Evolutionary conservation across 2,113 vertebrate genomes (phyloP).

Genomic region (Ptilonorhynchus violaceus): DNA sequence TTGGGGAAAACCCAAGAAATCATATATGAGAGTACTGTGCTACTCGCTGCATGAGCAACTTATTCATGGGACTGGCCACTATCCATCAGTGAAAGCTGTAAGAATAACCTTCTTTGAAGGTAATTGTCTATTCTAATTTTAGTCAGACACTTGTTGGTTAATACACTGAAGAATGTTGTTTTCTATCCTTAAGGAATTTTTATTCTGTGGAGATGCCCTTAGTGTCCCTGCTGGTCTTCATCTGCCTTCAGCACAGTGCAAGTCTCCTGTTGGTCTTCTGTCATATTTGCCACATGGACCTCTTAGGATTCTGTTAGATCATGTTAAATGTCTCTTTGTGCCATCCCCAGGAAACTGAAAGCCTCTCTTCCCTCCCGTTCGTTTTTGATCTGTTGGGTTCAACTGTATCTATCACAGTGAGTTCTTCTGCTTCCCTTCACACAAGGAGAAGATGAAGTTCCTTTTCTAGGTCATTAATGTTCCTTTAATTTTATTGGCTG

Average conservation of each 20-base stretch:
- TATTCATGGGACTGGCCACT: neutral
- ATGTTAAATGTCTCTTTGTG: neutral
- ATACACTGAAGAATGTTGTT: neutral
- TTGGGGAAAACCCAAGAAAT: neutral
- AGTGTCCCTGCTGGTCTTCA: neutral
- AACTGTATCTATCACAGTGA: neutral
- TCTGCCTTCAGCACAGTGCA: neutral
- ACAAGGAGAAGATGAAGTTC: neutral
- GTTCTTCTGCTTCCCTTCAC: slow-evolving; percentile 1
- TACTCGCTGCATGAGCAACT: neutral
- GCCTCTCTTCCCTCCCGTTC: neutral
- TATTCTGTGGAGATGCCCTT: neutral
- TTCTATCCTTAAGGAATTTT: neutral
- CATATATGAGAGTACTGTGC: neutral
- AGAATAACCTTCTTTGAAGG: neutral
- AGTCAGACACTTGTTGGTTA: neutral
- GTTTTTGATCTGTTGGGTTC: neutral
- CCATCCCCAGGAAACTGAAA: neutral
- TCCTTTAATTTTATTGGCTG: neutral
- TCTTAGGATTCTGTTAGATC: neutral
- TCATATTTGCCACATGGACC: neutral
- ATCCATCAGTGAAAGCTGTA: neutral
- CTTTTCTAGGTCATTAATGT: neutral
- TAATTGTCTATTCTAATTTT: neutral
- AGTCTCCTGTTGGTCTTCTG: neutral